Evolutionary conservation across 2,113 vertebrate species (phyloP).

Genomic region (Vulpes ferrilata): DNA sequence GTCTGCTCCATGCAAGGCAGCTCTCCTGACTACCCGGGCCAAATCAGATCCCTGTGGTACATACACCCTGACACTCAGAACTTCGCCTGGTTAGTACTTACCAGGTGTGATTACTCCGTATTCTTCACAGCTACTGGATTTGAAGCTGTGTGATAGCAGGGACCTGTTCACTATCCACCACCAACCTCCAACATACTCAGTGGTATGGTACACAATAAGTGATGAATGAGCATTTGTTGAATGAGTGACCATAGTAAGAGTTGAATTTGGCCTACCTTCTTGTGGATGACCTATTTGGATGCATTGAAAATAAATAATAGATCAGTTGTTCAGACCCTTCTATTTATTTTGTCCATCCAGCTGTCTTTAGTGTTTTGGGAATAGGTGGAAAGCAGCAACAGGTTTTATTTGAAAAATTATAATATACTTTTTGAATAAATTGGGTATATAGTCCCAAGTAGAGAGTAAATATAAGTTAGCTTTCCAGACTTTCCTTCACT

Average conservation of each 20-base stretch:
- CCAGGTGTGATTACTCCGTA: neutral
- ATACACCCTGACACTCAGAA: neutral
- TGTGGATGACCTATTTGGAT: neutral
- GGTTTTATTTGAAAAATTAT: constrained; percentile 23
- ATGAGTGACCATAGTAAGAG: neutral
- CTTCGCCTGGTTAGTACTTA: neutral
- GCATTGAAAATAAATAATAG: neutral
- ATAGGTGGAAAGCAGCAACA: neutral
- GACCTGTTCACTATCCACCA: neutral
- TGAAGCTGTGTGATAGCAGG: neutral
- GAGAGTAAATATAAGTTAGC: neutral
- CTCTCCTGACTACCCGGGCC: neutral
- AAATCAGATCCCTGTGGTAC: neutral
- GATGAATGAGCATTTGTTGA: neutral
- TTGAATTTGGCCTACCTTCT: neutral
- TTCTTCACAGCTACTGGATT: neutral
- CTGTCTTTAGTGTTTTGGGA: neutral
- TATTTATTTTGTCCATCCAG: neutral
- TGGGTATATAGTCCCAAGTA: neutral
- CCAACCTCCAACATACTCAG: neutral
- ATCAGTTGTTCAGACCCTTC: neutral
- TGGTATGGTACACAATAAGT: neutral
- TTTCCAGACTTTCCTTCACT: neutral
- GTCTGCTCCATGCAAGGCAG: neutral
- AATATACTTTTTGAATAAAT: constrained; percentile 39